phyloP scores from a whole-genome alignment of 2,888 invertebrate species.

The Steinernema scapterisci region DNA sequence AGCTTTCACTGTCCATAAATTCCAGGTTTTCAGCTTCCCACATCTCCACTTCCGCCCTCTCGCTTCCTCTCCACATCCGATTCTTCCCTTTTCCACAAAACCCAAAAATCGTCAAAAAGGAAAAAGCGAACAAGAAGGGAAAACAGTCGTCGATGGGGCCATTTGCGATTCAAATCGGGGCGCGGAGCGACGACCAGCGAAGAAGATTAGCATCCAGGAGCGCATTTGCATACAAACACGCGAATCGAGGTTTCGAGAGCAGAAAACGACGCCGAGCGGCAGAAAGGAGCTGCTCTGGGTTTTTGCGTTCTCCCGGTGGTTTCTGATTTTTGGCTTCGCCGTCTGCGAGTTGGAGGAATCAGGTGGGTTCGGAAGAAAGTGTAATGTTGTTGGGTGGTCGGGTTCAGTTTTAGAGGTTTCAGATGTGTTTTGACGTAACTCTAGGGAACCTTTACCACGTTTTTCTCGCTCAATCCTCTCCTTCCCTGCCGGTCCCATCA shows the following conservation, averaged over 20 bases:
- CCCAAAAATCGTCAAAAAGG: not conserved
- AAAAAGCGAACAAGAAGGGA: conserved; percentile 1
- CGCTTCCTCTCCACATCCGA: not conserved
- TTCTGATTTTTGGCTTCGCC: not conserved
- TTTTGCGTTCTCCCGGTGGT: not conserved
- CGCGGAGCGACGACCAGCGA: conserved; percentile 15
- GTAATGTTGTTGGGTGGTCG: no score
- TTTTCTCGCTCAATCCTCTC: no score
- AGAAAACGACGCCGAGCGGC: not conserved
- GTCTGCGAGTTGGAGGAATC: no score
- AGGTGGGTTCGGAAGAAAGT: no score
- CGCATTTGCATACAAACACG: conserved; percentile 29
- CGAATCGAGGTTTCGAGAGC: not conserved
- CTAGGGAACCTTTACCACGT: no score
- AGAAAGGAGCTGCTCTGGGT: not conserved
- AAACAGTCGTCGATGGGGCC: conserved; percentile 13
- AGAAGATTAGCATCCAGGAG: conserved; percentile 2
- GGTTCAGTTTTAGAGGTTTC: no score
- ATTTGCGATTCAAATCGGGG: conserved; percentile 9
- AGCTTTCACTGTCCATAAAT: no score
- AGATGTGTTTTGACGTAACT: no score
- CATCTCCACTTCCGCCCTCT: not conserved
- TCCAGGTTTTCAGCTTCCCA: no score
- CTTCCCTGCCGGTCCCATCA: not conserved
- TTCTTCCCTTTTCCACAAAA: not conserved